phyloP scores from a whole-genome alignment of 2,888 invertebrate species.

The Hyposoter didymator region DNA sequence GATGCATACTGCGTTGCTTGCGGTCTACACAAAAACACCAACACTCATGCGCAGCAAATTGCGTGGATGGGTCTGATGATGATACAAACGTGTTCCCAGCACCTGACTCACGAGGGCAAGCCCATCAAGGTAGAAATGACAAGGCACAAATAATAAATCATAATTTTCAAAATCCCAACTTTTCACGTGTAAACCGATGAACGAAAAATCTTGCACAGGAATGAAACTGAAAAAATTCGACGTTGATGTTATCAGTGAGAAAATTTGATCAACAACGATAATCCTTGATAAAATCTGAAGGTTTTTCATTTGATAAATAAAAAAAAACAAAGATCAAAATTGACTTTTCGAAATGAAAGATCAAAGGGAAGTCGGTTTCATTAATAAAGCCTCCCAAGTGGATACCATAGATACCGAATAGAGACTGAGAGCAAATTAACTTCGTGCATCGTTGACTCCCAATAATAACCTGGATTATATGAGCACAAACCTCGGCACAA shows the following conservation, averaged over 20 bases:
- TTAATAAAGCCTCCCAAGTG: conserved; percentile 35
- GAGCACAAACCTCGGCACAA: neutral
- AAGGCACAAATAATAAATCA: neutral
- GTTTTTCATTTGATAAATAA: neutral
- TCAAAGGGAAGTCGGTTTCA: conserved; percentile 8
- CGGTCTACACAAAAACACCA: conserved; percentile 93
- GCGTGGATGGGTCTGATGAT: conserved; percentile 98
- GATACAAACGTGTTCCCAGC: conserved; percentile 95
- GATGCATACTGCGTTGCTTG: conserved; percentile 98
- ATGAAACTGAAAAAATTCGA: no score
- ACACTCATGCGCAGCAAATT: conserved; percentile 96
- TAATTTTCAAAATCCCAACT: no score
- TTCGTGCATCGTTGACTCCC: conserved; percentile 53
- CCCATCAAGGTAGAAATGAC: conserved; percentile 90
- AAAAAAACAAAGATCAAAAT: neutral
- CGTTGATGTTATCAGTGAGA: no score
- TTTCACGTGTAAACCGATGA: no score
- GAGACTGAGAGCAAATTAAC: conserved; percentile 41
- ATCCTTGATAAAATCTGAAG: neutral
- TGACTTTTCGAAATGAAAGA: neutral
- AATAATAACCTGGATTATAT: conserved; percentile 27
- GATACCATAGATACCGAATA: conserved; percentile 3
- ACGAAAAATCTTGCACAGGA: no score
- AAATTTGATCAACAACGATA: neutral
- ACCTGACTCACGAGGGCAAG: conserved; percentile 95